Base-by-base conservation (phyloP, 2,888 invertebrate species). In the Acanthopleura granulata region DNA sequence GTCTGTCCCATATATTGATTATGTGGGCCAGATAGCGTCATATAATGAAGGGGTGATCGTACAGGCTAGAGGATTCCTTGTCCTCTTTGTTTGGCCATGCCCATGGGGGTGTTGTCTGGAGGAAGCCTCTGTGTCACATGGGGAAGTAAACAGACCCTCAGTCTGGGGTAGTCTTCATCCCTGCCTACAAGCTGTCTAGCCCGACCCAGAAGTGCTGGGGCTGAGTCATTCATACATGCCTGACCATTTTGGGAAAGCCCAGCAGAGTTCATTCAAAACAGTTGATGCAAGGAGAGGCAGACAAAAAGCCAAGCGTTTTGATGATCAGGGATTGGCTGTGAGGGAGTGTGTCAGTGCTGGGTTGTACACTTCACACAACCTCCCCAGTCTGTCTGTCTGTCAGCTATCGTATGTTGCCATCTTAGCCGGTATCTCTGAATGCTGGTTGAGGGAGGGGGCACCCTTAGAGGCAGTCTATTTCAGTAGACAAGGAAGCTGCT, bases 191-290 rank as follows among this genome's bases (percentile, higher is more conserved):
- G 57, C 57, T 12, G 57, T 57, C 57, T 57, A n/a, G 57, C 57
- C 57, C 57, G 18, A n/a, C 57, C 57, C 57, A 6, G 12, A 57
- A 57, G n/a, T 57, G 22, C 57, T 12, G 22, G 22, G 57, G 57
- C 57, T 57, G 57, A 57, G n/a, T 57, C 57, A 57, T 12, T n/a
- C 57, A 40, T 57, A 66, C 66, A 66, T 22, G 29, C 66, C 22
- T 27, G 18, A 22, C 66, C 66, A 66, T 66, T 66, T 66, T 66
- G 66, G 66, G 66, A 66, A 66, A 66, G 66, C 66, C 66, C 66
- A 22, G 57, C 57, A 57, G 57, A 57, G 12, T 27, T 27, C 66
- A 66, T 66, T 66, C 27, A 66, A 66, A 66, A 16, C 66, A 66
- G 29, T 27, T 66, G 66, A 66, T 27, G 66, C 66, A 27, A 22